Conservation (phyloP, 2,888 invertebrate genomes). For the Dilophus febrilis region DNA sequence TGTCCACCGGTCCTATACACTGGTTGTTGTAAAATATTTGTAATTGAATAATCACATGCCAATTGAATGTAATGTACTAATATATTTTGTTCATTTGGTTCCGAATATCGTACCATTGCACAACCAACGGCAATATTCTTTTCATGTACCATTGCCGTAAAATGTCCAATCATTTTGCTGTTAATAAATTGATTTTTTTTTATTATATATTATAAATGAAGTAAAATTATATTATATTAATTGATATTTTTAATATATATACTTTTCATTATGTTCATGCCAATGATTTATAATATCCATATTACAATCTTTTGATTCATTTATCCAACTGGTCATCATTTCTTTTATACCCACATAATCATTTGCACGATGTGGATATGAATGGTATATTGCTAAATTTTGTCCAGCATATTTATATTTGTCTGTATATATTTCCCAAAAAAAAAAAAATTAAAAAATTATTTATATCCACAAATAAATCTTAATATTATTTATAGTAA, state of each 20-base stretch:
- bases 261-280: slow-evolving; percentile 21
- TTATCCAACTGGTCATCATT: slow-evolving; percentile 23
- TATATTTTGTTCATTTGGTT: slow-evolving; percentile 16
- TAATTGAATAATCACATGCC: slow-evolving; percentile 26
- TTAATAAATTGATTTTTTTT: too few species aligned
- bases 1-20: slow-evolving; percentile 22
- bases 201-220: neutral
- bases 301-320: slow-evolving; percentile 21
- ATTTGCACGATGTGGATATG: slow-evolving; percentile 16
- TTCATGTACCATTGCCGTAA: slow-evolving; percentile 25
- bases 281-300: slow-evolving; percentile 25
- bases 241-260: too few species aligned
- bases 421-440: slow-evolving; percentile 14
- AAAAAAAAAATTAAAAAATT: neutral
- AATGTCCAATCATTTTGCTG: slow-evolving; percentile 27
- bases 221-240: too few species aligned
- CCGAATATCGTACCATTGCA: slow-evolving; percentile 23
- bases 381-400: slow-evolving; percentile 21
- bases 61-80: slow-evolving; percentile 21
- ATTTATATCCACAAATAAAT: slow-evolving; percentile 9
- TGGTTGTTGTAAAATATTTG: slow-evolving; percentile 22
- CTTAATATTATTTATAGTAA: too few species aligned
- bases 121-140: slow-evolving; percentile 27
- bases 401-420: slow-evolving; percentile 22
- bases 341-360: slow-evolving; percentile 22